Evolutionary conservation across 1,140 invertebrate species (phyloP).

Genomic region (Lepidostoma basale): DNA sequence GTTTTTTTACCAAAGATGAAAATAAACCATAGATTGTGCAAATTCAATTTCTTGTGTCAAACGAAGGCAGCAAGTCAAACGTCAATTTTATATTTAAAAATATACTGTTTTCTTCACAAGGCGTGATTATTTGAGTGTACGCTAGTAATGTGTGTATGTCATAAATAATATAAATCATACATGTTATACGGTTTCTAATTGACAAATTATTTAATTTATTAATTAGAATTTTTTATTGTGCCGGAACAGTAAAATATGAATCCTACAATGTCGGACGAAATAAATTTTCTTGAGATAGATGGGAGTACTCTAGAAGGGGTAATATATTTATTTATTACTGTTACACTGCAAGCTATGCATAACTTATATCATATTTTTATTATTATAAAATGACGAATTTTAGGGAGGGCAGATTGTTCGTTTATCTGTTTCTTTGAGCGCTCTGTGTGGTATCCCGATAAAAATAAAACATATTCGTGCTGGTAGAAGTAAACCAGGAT

Average conservation of each 20-base stretch:
- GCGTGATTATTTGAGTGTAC: too few relatives aligned
- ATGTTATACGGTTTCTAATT: too few relatives aligned
- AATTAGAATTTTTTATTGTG: too few relatives aligned
- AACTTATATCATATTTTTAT: conserved; percentile 32
- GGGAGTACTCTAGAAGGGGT: conserved; percentile 70
- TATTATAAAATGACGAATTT: conserved; percentile 29
- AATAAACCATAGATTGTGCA: too few relatives aligned
- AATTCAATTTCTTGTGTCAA: too few relatives aligned
- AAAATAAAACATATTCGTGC: conserved; percentile 81
- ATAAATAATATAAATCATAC: too few relatives aligned
- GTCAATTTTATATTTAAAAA: too few relatives aligned
- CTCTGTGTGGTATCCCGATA: conserved; percentile 74
- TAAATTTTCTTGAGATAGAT: conserved; percentile 63
- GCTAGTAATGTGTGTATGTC: too few relatives aligned
- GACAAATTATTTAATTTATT: too few relatives aligned
- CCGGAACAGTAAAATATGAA: background rate
- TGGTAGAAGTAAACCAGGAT: conserved; percentile 77
- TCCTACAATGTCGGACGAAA: background rate
- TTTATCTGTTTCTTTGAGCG: conserved; percentile 78
- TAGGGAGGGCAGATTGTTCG: conserved; percentile 90
- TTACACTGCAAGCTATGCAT: background rate
- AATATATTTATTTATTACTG: conserved; percentile 45
- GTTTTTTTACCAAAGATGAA: too few relatives aligned
- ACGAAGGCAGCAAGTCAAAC: too few relatives aligned
- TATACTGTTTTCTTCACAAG: too few relatives aligned